Percentiles rank a stretch among this genome's conserved stretches.
phyloP scores from a whole-genome alignment of 2,113 vertebrate species.

The Anarhynchus alexandrinus region DNA sequence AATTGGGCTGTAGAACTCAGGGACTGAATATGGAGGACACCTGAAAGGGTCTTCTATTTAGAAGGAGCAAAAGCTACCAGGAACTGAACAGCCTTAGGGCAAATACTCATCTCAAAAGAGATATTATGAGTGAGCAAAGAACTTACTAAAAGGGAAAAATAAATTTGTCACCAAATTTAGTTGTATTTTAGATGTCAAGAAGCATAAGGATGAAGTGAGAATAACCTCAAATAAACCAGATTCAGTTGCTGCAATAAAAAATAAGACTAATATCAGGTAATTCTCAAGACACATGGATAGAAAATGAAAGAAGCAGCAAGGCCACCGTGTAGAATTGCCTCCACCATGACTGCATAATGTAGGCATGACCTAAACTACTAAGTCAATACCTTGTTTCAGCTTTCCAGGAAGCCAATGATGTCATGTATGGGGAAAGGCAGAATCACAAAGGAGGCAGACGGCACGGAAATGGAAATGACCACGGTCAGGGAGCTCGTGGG shows the following conservation, averaged over 20 bases:
- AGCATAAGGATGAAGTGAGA: background rate
- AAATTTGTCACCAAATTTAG: background rate
- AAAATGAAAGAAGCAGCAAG: background rate
- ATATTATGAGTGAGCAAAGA: background rate
- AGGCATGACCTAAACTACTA: background rate
- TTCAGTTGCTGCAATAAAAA: background rate
- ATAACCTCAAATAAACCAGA: background rate
- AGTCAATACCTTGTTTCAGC: background rate
- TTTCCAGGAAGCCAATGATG: background rate
- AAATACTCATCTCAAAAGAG: background rate
- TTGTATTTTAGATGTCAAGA: background rate
- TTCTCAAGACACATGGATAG: background rate
- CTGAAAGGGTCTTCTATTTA: background rate
- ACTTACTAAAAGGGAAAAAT: background rate
- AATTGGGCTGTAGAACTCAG: background rate
- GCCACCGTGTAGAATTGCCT: background rate
- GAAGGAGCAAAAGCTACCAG: background rate
- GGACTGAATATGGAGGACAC: background rate
- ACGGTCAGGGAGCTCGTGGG: rapidly evolving
- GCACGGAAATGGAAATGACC: background rate
- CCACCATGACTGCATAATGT: background rate
- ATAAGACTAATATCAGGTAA: background rate
- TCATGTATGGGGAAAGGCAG: background rate
- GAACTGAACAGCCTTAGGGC: background rate
- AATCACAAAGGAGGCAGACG: background rate